Evolutionary conservation across 2,888 invertebrate species (phyloP).

Genomic region (Agrochola lychnidis): DNA sequence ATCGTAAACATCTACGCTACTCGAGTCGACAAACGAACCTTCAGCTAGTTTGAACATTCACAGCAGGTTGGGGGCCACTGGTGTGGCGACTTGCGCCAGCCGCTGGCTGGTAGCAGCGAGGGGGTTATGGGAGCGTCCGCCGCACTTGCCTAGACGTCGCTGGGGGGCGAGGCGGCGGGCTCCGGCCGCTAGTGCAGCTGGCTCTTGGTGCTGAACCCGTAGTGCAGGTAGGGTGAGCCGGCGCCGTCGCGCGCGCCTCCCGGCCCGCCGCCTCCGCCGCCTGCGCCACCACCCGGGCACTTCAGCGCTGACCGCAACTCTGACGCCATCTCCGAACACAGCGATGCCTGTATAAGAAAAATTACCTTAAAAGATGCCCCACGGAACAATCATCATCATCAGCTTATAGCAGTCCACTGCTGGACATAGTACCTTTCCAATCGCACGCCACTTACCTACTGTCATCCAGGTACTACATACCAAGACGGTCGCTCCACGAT

Average conservation of each 20-base stretch:
- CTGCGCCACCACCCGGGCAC: conserved; percentile 90
- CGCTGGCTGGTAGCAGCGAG: conserved; percentile 28
- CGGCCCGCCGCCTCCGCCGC: conserved; percentile 78
- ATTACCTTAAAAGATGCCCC: not conserved
- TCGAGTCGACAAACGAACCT: conserved; percentile 57
- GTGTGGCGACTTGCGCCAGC: conserved; percentile 28
- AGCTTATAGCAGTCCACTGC: not conserved
- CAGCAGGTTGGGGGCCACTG: conserved; percentile 41
- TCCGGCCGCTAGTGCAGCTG: conserved; percentile 88
- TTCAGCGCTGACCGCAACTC: conserved; percentile 93
- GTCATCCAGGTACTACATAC: not conserved
- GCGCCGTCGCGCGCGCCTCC: conserved; percentile 87
- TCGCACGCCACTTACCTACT: not conserved
- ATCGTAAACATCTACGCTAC: conserved; percentile 64
- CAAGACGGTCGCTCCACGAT: too few species aligned
- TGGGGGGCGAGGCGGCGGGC: conserved; percentile 85
- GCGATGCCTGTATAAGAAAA: conserved; percentile 90
- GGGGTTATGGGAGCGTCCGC: conserved; percentile 61
- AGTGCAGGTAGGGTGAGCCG: conserved; percentile 92
- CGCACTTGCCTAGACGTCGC: conserved; percentile 82
- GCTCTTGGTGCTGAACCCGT: conserved; percentile 91
- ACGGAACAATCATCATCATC: not conserved
- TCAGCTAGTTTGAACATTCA: conserved; percentile 64
- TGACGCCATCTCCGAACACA: conserved; percentile 94
- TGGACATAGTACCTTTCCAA: not conserved